Conservation (phyloP, 2,888 invertebrate genomes). For the Rotaria sp. region DNA sequence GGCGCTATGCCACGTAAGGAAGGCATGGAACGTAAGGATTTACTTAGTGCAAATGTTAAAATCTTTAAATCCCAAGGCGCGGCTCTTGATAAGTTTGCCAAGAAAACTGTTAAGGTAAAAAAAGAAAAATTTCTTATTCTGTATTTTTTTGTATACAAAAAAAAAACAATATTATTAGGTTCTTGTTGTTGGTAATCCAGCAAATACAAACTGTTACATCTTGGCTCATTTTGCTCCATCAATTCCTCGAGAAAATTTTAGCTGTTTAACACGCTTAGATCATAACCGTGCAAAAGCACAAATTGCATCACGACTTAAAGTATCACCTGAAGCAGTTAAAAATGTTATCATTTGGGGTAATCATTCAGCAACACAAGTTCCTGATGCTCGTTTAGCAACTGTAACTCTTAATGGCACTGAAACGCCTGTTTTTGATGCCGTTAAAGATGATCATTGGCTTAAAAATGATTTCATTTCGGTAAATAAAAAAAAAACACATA, state of each 20-base stretch:
- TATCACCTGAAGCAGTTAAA: slow-evolving; percentile 67
- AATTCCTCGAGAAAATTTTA: slow-evolving; percentile 89
- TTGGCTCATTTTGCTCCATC: slow-evolving; percentile 85
- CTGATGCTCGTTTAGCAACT: slow-evolving; percentile 67
- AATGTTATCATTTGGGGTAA: slow-evolving; percentile 98
- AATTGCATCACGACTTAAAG: slow-evolving; percentile 55
- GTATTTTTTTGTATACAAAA: neutral
- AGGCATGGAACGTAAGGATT: slow-evolving; percentile 97
- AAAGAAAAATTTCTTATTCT: neutral
- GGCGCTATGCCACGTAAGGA: slow-evolving; percentile 94
- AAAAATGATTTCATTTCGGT: slow-evolving; percentile 70
- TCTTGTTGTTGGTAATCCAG: slow-evolving; percentile 97
- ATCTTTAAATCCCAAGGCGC: slow-evolving; percentile 95
- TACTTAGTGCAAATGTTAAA: slow-evolving; percentile 89
- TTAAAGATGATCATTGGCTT: slow-evolving; percentile 63
- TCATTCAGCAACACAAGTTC: slow-evolving; percentile 96
- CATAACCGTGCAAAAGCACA: slow-evolving; percentile 92
- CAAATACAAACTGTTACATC: slow-evolving; percentile 93
- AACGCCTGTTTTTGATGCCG: slow-evolving; percentile 54
- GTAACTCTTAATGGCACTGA: slow-evolving; percentile 47
- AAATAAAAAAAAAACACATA: neutral
- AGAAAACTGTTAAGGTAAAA: slow-evolving; percentile 79
- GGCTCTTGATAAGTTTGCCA: slow-evolving; percentile 79
- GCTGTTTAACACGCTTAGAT: slow-evolving; percentile 93
- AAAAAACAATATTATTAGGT: neutral